phyloP scores from a whole-genome alignment of 2,888 invertebrate genomes.

The Meghimatium bilineatum region DNA sequence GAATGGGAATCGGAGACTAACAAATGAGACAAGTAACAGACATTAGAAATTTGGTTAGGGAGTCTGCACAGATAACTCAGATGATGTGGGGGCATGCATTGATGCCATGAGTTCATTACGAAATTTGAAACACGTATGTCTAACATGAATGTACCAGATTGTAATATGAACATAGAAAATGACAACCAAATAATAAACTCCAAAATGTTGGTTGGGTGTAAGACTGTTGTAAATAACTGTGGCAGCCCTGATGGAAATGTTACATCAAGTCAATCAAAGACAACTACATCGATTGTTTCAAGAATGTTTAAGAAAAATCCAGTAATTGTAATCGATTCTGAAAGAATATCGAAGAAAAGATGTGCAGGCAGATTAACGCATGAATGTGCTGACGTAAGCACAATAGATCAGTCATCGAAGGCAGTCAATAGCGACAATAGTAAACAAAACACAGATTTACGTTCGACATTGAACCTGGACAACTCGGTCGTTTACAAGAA shows the following conservation, averaged over 20 bases:
- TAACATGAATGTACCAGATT: neutral
- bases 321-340: no score
- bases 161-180: neutral
- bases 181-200: neutral
- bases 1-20: slow-evolving; percentile 4
- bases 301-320: neutral
- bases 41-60: neutral
- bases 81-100: neutral
- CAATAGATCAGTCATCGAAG: neutral
- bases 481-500: neutral
- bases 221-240: neutral
- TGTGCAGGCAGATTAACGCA: no score
- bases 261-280: neutral
- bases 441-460: neutral
- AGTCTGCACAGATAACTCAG: neutral
- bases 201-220: neutral
- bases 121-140: neutral
- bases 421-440: neutral
- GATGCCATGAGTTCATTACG: neutral
- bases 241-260: neutral
- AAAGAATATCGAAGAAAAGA: no score
- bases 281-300: neutral
- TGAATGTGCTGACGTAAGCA: neutral
- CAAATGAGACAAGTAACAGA: no score
- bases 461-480: neutral